Conservation (phyloP, 2,888 invertebrate genomes). For the Zelleria hepariella region DNA sequence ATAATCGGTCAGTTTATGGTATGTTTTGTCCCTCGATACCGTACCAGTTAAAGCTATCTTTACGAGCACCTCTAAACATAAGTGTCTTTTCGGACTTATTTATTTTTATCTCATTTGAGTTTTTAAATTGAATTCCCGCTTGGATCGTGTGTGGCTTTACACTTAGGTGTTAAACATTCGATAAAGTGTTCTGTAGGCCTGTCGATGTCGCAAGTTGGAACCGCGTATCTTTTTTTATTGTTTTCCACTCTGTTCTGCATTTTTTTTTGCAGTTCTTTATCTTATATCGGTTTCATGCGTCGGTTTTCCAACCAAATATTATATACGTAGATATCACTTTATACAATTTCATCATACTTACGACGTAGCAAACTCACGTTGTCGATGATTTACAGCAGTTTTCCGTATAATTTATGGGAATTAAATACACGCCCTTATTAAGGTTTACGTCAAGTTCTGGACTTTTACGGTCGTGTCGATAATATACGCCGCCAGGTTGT, state of each 20-base stretch:
- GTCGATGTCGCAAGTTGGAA: not conserved
- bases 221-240: not conserved
- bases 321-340: not conserved
- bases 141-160: constrained; percentile 63
- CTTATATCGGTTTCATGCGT: too few species aligned
- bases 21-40: constrained; percentile 66
- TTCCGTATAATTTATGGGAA: not conserved
- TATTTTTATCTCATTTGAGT: constrained; percentile 70
- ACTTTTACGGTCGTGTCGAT: not conserved
- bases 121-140: constrained; percentile 67
- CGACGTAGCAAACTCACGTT: not conserved
- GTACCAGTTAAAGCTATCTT: constrained; percentile 71
- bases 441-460: not conserved
- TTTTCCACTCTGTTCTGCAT: not conserved
- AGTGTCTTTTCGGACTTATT: constrained; percentile 69
- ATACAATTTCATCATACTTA: not conserved
- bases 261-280: too few species aligned
- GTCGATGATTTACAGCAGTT: not conserved
- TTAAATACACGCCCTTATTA: not conserved
- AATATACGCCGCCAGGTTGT: not conserved
- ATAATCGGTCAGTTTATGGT: constrained; percentile 66
- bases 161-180: constrained; percentile 55
- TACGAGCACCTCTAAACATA: constrained; percentile 69
- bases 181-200: constrained; percentile 32
- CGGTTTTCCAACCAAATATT: not conserved